phyloP scores from a whole-genome alignment of 37 sponge, comb jelly and placozoan genomes.

The Agelas oroides region DNA sequence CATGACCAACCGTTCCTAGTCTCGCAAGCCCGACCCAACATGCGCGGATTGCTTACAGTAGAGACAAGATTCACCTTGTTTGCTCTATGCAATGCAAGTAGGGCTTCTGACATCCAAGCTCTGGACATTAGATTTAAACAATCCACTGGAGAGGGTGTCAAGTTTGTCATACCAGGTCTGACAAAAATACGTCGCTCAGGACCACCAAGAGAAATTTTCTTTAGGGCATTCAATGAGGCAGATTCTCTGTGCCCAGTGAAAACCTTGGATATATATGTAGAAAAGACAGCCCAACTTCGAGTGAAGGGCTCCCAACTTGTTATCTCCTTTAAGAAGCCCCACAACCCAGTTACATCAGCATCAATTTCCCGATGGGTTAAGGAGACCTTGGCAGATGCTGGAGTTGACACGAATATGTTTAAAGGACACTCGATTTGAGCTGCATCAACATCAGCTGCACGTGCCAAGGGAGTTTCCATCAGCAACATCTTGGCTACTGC shows the following conservation, averaged over 20 bases:
- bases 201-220: neutral
- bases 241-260: neutral
- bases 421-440: conserved; percentile 29
- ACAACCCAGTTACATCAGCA: conserved; percentile 7
- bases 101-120: conserved; percentile 2
- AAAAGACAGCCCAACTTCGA: neutral
- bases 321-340: conserved; percentile 33
- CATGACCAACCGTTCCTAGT: no score
- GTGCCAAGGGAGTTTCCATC: conserved; percentile 8
- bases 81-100: conserved; percentile 2
- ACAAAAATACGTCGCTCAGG: conserved; percentile 16
- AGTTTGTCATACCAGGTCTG: neutral
- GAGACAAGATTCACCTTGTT: no score
- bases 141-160: no score
- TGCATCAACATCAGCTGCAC: conserved; percentile 42
- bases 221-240: neutral
- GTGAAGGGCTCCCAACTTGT: neutral
- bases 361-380: conserved; percentile 25
- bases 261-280: neutral
- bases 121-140: neutral
- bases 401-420: conserved; percentile 37
- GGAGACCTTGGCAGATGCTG: conserved; percentile 15
- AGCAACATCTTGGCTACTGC: conserved; percentile 30
- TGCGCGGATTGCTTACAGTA: no score
- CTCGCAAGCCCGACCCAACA: no score